A percentile compares a stretch with the other conserved stretches of the same genome.
phyloP scores from a whole-genome alignment of 2,113 vertebrate species.

The Thermophis baileyi region DNA sequence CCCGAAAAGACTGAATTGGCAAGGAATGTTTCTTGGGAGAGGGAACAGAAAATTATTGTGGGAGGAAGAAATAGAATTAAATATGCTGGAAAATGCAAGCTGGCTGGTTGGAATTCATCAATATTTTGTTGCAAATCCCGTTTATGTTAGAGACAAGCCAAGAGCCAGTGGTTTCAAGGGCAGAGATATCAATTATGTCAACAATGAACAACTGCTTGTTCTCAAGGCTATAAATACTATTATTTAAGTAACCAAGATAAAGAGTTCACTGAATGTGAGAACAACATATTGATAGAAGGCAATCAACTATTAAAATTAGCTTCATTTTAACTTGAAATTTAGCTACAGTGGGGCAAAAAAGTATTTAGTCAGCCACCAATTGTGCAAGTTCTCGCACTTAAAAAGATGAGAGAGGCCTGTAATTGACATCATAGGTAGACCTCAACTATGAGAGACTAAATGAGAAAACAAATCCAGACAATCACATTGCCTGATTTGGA shows the following conservation, averaged over 20 bases:
- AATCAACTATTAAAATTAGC: neutral
- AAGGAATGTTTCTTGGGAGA: neutral
- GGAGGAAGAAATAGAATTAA: neutral
- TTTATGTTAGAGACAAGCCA: neutral
- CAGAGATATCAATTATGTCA: neutral
- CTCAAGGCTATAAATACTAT: neutral
- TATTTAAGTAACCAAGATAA: neutral
- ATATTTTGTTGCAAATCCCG: neutral
- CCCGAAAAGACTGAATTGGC: neutral
- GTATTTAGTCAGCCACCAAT: no score
- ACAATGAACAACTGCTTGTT: neutral
- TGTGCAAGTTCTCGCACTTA: no score
- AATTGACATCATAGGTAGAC: no score
- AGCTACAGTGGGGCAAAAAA: no score
- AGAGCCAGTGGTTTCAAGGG: neutral
- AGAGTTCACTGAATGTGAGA: neutral
- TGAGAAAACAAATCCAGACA: no score
- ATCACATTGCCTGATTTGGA: no score
- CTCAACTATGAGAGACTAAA: no score
- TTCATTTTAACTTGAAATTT: neutral
- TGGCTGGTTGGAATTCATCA: neutral
- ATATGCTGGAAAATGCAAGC: neutral
- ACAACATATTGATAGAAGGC: neutral
- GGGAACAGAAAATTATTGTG: neutral
- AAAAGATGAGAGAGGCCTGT: no score